Percentiles rank a stretch among this genome's conserved stretches.
Conservation (phyloP, 2,888 invertebrate species). For the Acronicta leporina region DNA sequence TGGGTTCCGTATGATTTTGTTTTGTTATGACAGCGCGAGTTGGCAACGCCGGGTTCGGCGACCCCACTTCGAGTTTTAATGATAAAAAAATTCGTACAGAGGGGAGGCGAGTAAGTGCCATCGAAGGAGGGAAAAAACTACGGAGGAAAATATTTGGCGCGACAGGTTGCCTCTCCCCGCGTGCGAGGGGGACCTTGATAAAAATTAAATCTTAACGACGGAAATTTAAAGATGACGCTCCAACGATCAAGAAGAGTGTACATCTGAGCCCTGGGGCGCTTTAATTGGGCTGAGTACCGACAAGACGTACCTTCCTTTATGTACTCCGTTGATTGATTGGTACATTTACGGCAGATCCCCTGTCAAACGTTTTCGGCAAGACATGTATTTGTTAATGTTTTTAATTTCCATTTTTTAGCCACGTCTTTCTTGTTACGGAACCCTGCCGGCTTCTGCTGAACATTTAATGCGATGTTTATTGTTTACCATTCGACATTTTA, state of each 20-base stretch:
- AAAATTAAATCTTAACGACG: slow-evolving; percentile 90
- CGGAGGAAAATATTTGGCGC: slow-evolving; percentile 89
- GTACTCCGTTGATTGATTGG: slow-evolving; percentile 69
- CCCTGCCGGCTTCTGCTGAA: slow-evolving; percentile 38
- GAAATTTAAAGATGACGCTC: slow-evolving; percentile 89
- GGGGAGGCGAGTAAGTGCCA: slow-evolving; percentile 87
- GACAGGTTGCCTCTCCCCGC: slow-evolving; percentile 84
- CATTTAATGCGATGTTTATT: slow-evolving; percentile 64
- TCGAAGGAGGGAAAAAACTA: slow-evolving; percentile 88
- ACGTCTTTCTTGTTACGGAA: slow-evolving; percentile 36
- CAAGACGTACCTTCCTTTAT: slow-evolving; percentile 67
- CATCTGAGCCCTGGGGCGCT: slow-evolving; percentile 86
- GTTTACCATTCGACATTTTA: slow-evolving; percentile 59
- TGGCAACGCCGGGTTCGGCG: slow-evolving; percentile 86
- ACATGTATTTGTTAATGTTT: slow-evolving; percentile 57
- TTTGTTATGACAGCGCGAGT: slow-evolving; percentile 88
- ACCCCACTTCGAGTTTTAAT: slow-evolving; percentile 88
- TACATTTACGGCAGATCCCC: slow-evolving; percentile 63
- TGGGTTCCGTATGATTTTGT: slow-evolving; percentile 81
- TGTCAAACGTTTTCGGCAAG: slow-evolving; percentile 54
- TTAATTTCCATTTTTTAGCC: slow-evolving; percentile 49
- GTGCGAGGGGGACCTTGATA: slow-evolving; percentile 77
- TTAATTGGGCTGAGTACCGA: slow-evolving; percentile 85
- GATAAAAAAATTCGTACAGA: slow-evolving; percentile 89
- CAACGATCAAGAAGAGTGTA: slow-evolving; percentile 88